Evolutionary conservation across 2,888 invertebrate species (phyloP).

Genomic region (Leptopilina myrica): DNA sequence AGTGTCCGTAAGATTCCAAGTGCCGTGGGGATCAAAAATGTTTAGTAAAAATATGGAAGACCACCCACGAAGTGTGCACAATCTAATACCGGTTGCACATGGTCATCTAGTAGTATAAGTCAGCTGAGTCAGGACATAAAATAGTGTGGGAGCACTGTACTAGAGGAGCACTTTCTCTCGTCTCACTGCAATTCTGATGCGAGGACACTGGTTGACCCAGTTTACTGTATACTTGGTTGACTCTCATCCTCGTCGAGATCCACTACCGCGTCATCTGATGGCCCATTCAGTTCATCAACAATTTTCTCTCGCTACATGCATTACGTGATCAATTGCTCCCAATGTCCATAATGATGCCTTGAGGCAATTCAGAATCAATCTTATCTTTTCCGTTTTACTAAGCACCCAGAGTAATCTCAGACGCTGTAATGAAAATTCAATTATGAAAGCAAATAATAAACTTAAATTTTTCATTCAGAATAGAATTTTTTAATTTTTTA

Average conservation of each 20-base stretch:
- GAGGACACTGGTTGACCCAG: constrained; percentile 56
- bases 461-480: neutral
- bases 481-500: neutral
- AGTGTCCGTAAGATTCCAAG: constrained; percentile 4
- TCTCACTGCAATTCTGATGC: constrained; percentile 53
- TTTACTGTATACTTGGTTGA: constrained; percentile 41
- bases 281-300: constrained; percentile 28
- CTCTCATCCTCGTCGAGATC: constrained; percentile 49
- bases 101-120: constrained; percentile 54
- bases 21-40: constrained; percentile 19
- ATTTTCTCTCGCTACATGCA: constrained; percentile 43
- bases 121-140: constrained; percentile 55
- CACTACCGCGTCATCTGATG: constrained; percentile 39
- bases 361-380: constrained; percentile 44
- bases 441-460: neutral
- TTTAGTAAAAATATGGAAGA: neutral
- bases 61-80: constrained; percentile 26
- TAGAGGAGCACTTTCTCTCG: constrained; percentile 69
- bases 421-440: neutral
- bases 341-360: constrained; percentile 53
- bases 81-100: constrained; percentile 45
- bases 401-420: neutral
- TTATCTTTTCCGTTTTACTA: constrained; percentile 4
- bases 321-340: constrained; percentile 44
- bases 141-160: constrained; percentile 63